A percentile compares a stretch with the other conserved stretches of the same genome.
Evolutionary conservation across 2,888 invertebrate species (phyloP).

Genomic region (Camponotus fellah): DNA sequence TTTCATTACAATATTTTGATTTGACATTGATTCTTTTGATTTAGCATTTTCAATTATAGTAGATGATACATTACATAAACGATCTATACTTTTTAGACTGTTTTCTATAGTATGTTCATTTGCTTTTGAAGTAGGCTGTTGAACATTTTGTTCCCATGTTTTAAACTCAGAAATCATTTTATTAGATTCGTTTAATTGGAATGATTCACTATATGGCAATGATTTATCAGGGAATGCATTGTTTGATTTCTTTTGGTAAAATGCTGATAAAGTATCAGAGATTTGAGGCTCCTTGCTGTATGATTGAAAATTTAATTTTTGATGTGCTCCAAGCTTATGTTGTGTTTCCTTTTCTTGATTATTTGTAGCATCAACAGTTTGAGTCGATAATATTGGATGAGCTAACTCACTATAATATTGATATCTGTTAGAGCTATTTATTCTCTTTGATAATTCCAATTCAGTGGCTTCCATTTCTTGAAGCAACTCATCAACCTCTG

Average conservation of each 20-base stretch:
- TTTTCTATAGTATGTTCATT: constrained; percentile 42
- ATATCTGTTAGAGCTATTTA: constrained; percentile 63
- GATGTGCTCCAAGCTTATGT: constrained; percentile 12
- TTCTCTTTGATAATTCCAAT: constrained; percentile 81
- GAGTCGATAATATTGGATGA: constrained; percentile 13
- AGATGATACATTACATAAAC: constrained; percentile 19
- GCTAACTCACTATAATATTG: constrained; percentile 59
- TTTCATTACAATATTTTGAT: constrained; percentile 2
- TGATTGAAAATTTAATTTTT: constrained; percentile 69
- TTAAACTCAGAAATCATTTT: constrained; percentile 79
- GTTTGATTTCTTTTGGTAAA: constrained; percentile 62
- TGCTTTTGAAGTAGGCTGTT: constrained; percentile 36
- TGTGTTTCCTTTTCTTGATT: constrained; percentile 14
- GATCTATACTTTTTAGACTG: constrained; percentile 10
- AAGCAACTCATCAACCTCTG: constrained; percentile 85
- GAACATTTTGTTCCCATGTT: constrained; percentile 72
- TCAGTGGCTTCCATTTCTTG: constrained; percentile 85
- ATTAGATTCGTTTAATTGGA: constrained; percentile 74
- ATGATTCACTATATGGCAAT: constrained; percentile 74
- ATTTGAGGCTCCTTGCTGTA: constrained; percentile 52
- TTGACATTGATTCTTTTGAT: constrained; percentile 36
- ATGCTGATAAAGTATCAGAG: constrained; percentile 24
- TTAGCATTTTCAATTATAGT: constrained; percentile 10
- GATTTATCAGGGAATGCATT: constrained; percentile 73
- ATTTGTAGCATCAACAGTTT: constrained; percentile 11